Percentiles rank a stretch among this genome's conserved stretches.
Evolutionary conservation across 2,888 invertebrate genomes (phyloP).

Genomic region (Plagodis dolabraria): DNA sequence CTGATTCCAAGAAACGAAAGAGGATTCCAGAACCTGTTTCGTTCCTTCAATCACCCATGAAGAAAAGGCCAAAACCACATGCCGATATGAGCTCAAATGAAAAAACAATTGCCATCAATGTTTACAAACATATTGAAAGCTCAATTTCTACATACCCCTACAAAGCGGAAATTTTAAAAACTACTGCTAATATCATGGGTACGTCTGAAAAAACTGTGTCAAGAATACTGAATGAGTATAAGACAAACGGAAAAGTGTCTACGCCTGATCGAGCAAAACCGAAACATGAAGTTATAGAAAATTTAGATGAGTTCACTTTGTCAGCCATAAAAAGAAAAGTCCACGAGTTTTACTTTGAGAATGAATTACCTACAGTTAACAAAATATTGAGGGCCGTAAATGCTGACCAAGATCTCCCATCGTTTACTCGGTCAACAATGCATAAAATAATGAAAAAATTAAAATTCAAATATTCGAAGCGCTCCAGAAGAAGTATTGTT

Average conservation of each 20-base stretch:
- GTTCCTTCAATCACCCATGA: too few species aligned
- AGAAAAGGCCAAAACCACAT: too few species aligned
- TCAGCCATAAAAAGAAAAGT: background rate
- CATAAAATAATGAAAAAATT: background rate
- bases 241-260: background rate
- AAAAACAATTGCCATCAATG: background rate
- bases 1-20: background rate
- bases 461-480: background rate
- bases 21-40: background rate
- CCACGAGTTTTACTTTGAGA: background rate
- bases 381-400: background rate
- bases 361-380: background rate
- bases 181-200: background rate
- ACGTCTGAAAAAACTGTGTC: background rate
- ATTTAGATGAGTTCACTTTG: background rate
- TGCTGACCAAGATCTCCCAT: background rate
- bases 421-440: background rate
- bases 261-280: background rate
- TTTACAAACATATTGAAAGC: background rate
- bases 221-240: background rate
- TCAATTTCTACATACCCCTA: background rate
- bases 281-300: background rate
- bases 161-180: background rate
- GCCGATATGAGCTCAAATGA: background rate
- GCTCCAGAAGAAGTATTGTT: conserved; percentile 1